Conservation (phyloP, 2,888 invertebrate species). For the Drosophila fulvimacula region DNA sequence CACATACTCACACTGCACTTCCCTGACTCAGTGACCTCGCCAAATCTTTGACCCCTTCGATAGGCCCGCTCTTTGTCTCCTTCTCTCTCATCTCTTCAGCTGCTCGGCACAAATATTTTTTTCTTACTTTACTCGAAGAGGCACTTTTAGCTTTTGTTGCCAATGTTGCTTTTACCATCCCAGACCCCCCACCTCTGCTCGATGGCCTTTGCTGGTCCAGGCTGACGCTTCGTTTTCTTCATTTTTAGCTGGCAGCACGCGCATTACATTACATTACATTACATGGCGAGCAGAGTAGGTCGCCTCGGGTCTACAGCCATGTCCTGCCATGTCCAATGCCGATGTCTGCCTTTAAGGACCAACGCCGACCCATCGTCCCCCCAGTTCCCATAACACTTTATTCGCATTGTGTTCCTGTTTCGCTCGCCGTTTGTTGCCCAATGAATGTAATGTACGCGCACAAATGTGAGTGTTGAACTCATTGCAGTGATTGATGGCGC, state of each 20-base stretch:
- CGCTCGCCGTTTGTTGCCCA: constrained; percentile 13
- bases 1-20: constrained; percentile 46
- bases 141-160: constrained; percentile 67
- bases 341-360: constrained; percentile 33
- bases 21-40: constrained; percentile 56
- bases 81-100: background rate
- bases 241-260: constrained; percentile 68
- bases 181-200: background rate
- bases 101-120: constrained; percentile 33
- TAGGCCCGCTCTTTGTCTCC: constrained; percentile 28
- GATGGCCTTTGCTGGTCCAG: constrained; percentile 2
- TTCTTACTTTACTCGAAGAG: constrained; percentile 30
- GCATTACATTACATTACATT: constrained; percentile 76
- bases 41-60: constrained; percentile 55
- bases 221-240: constrained; percentile 56
- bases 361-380: background rate
- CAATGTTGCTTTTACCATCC: constrained; percentile 20
- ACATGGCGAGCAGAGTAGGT: constrained; percentile 43
- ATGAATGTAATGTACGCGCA: constrained; percentile 14
- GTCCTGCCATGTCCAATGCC: constrained; percentile 15
- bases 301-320: constrained; percentile 44
- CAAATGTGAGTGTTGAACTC: constrained; percentile 21
- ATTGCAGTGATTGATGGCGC: constrained; percentile 34
- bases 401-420: constrained; percentile 39
- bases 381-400: constrained; percentile 42